Evolutionary conservation across 2,888 invertebrate species (phyloP), one percentile per base, ranked within the genome.

Genomic region (Drosophila pseudotakahashii): DNA sequence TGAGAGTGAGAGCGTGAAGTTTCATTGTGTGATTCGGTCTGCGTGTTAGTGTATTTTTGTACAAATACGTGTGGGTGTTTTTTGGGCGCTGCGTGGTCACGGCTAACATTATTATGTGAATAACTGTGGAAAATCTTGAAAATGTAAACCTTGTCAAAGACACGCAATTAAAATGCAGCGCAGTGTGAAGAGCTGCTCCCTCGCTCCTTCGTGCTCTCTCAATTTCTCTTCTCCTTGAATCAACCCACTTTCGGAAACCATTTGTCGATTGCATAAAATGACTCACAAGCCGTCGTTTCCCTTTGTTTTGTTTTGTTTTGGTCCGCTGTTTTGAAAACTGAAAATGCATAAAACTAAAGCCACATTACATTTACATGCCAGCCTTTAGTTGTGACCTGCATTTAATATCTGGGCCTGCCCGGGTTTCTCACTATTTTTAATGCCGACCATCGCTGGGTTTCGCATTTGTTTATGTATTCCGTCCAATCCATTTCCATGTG

Each of bases 221-320:
- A n/a, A 19, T 60, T 52, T 45, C 42, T 50, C 26, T 7, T 32
- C 26, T 42, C 36, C 42, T 42, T 57, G 80, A 79, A 75, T 78
- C 76, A 74, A 59, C 70, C 64, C 75, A 80, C 63, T 72, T 73
- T 52, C 68, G 54, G 70, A 78, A 77, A 78, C 75, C 84, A 71
- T 63, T 66, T 58, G 47, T 50, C 73, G 61, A 80, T 80, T 85
- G 82, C 85, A 84, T 79, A 87, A 87, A 87, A 85, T 85, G 84
- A 85, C 62, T 85, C 82, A 84, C 79, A 74, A 79, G 68, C 70
- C 69, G 45, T 41, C 16, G 63, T 77, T 53, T 64, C 51, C 51
- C 59, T 62, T 64, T 58, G 54, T 66, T 78, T 77, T 78, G 76
- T 75, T 87, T 79, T 78, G 76, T 75, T 87, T 78, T 77, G 74